Evolutionary conservation across 2,797 vertebrate genomes (phyloP).

Genomic region (Acipenser transmontanus): DNA sequence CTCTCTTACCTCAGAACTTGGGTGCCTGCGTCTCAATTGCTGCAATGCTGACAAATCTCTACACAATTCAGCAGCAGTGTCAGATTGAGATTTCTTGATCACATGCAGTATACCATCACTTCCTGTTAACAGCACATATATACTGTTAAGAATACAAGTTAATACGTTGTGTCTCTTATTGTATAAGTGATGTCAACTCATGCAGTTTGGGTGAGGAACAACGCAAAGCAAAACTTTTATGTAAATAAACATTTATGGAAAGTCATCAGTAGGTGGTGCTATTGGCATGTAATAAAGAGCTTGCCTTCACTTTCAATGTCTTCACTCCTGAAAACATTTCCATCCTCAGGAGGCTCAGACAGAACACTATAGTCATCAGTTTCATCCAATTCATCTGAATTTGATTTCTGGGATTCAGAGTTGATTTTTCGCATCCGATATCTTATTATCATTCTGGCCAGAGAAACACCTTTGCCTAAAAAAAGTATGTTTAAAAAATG

Average conservation of each 20-base stretch:
- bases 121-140: constrained; percentile 46
- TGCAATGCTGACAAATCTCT: constrained; percentile 46
- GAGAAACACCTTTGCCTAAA: constrained; percentile 63
- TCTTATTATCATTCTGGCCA: constrained; percentile 72
- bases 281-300: neutral
- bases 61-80: constrained; percentile 63
- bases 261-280: no score
- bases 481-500: neutral
- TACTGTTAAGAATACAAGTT: no score
- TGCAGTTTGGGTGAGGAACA: no score
- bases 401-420: constrained; percentile 36
- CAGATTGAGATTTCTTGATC: constrained; percentile 59
- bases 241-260: no score
- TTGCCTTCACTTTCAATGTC: constrained; percentile 85
- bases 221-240: no score
- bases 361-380: constrained; percentile 67
- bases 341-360: constrained; percentile 55
- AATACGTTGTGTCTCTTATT: no score
- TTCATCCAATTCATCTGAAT: constrained; percentile 61
- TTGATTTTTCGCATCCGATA: constrained; percentile 59
- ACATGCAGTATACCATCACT: constrained; percentile 63
- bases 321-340: constrained; percentile 58
- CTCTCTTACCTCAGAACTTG: constrained; percentile 65
- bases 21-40: constrained; percentile 49
- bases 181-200: no score